Evolutionary conservation across 2,888 invertebrate species (phyloP).

Genomic region (Rhogogaster chlorosoma): DNA sequence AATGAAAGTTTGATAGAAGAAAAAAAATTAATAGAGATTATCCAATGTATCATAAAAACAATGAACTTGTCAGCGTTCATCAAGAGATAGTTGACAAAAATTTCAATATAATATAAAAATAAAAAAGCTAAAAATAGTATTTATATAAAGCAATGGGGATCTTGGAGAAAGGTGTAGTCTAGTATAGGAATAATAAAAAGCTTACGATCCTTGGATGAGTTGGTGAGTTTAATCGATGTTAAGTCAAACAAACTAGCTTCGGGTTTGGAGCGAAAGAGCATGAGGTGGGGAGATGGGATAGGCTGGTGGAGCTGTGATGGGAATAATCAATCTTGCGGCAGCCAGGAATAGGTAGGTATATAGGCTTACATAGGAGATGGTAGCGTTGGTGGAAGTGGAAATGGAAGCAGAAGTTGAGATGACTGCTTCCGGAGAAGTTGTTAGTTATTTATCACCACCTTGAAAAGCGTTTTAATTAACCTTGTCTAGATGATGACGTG

Average conservation of each 20-base stretch:
- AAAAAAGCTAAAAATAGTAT: not conserved
- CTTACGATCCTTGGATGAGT: constrained; percentile 14
- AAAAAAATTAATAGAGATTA: not conserved
- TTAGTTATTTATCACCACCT: constrained; percentile 37
- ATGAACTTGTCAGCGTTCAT: not conserved
- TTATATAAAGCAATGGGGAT: not conserved
- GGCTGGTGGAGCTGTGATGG: constrained; percentile 40
- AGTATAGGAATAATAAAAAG: not conserved
- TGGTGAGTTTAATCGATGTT: constrained; percentile 34
- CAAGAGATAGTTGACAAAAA: not conserved
- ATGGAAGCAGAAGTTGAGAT: constrained; percentile 39
- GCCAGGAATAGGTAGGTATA: constrained; percentile 4
- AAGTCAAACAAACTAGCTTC: constrained; percentile 43
- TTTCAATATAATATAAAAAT: not conserved
- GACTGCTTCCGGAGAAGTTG: constrained; percentile 22
- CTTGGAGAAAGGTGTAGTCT: not conserved
- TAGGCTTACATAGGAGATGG: not conserved
- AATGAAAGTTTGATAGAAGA: not conserved
- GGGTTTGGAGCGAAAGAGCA: not conserved
- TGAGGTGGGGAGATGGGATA: constrained; percentile 15
- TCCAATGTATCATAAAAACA: not conserved
- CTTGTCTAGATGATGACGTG: not conserved
- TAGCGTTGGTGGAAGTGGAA: not conserved
- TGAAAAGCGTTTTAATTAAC: constrained; percentile 21
- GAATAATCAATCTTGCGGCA: constrained; percentile 49